Conservation (phyloP, 2,113 vertebrate genomes). For the human region DNA sequence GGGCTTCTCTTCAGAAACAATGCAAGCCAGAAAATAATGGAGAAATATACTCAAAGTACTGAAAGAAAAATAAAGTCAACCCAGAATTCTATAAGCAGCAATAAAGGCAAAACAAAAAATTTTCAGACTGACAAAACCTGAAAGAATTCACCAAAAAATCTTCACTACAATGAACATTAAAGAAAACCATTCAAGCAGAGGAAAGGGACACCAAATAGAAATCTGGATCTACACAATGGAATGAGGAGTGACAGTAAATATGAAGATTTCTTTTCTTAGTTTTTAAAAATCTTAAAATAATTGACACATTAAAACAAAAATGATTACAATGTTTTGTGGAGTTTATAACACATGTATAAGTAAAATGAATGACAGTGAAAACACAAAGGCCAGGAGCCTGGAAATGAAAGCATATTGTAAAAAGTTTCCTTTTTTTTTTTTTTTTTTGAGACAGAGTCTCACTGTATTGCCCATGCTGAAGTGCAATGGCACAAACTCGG, state of each 20-base stretch:
- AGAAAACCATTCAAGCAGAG: not conserved
- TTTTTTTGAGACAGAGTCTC: too few species aligned
- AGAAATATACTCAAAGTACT: not conserved
- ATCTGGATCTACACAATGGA: not conserved
- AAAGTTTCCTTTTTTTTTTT: too few species aligned
- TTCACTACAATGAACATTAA: slow-evolving; percentile 21
- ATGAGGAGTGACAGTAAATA: not conserved
- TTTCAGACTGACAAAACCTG: not conserved
- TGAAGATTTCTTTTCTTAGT: not conserved
- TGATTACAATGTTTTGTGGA: not conserved
- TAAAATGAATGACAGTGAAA: not conserved
- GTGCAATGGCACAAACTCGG: too few species aligned
- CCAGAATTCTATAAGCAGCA: not conserved
- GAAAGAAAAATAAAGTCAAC: not conserved
- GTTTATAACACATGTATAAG: not conserved
- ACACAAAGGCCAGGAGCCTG: not conserved
- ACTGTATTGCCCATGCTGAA: too few species aligned
- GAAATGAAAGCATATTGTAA: not conserved
- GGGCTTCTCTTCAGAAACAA: not conserved
- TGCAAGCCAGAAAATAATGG: not conserved
- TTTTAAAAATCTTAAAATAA: not conserved
- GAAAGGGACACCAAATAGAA: not conserved
- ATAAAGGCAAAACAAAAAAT: slow-evolving; percentile 7
- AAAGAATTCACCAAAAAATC: not conserved
- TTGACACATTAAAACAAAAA: not conserved